Evolutionary conservation across 1,140 invertebrate species (phyloP).

Genomic region (Hyphantria cunea): DNA sequence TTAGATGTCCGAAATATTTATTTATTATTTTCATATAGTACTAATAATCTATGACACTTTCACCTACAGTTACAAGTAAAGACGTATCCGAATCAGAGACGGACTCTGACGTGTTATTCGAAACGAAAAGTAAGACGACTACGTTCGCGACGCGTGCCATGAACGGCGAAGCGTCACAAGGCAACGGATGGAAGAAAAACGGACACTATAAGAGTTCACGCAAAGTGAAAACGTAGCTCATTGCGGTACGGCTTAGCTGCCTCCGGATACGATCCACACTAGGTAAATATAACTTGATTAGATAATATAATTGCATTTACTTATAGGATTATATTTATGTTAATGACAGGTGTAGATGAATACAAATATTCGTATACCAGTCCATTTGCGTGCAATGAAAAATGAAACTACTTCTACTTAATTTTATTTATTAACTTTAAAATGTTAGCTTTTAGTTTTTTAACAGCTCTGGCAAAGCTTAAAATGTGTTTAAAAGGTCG

Average conservation of each 20-base stretch:
- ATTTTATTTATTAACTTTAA: too few relatives aligned
- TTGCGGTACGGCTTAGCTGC: conserved; percentile 11
- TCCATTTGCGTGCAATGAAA: too few relatives aligned
- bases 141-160: conserved; percentile 73
- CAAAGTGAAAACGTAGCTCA: conserved; percentile 69
- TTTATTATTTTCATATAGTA: too few relatives aligned
- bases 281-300: conserved; percentile 13
- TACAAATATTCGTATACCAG: too few relatives aligned
- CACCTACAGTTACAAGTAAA: conserved; percentile 79
- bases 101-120: conserved; percentile 88
- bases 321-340: too few relatives aligned
- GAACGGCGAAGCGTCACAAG: conserved; percentile 78
- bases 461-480: too few relatives aligned
- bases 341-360: too few relatives aligned
- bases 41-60: too few relatives aligned
- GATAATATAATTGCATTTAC: background rate
- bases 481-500: too few relatives aligned
- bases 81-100: conserved; percentile 89
- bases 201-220: conserved; percentile 80
- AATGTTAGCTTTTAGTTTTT: too few relatives aligned
- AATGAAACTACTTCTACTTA: too few relatives aligned
- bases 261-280: conserved; percentile 15
- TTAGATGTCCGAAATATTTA: too few relatives aligned
- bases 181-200: conserved; percentile 78
- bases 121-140: conserved; percentile 82